phyloP scores from a whole-genome alignment of 2,113 vertebrate genomes.

The Eleginops maclovinus region DNA sequence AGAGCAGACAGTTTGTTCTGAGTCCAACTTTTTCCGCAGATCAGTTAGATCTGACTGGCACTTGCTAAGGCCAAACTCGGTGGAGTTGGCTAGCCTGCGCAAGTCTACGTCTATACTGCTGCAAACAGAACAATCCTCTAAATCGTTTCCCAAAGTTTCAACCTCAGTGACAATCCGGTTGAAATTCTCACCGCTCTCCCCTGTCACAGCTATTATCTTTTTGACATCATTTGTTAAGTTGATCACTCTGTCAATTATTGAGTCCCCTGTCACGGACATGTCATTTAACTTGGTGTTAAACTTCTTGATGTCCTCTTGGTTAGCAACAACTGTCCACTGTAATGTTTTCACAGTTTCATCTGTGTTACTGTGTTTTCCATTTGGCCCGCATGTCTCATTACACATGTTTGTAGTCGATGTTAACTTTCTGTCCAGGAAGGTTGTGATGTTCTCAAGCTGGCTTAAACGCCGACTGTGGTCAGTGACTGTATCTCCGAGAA shows the following conservation, averaged over 20 bases:
- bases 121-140: conserved; percentile 75
- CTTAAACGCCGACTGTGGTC: conserved; percentile 77
- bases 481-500: conserved; percentile 75
- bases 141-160: conserved; percentile 74
- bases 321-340: conserved; percentile 83
- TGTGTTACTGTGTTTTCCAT: conserved; percentile 45
- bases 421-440: conserved; percentile 79
- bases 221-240: conserved; percentile 75
- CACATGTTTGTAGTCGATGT: conserved; percentile 79
- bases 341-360: conserved; percentile 84
- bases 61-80: conserved; percentile 70
- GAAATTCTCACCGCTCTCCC: conserved; percentile 74
- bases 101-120: conserved; percentile 76
- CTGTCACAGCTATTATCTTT: conserved; percentile 75
- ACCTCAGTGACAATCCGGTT: conserved; percentile 75
- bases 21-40: conserved; percentile 71
- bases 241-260: conserved; percentile 77
- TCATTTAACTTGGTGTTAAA: conserved; percentile 83
- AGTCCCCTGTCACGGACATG: conserved; percentile 83
- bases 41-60: conserved; percentile 78
- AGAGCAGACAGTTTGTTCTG: conserved; percentile 81
- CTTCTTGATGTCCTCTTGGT: conserved; percentile 81
- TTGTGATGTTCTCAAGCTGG: conserved; percentile 76
- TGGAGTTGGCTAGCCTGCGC: conserved; percentile 79
- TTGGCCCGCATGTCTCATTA: conserved; percentile 80